Evolutionary conservation across 2,797 vertebrate genomes (phyloP), one percentile per base, ranked within the genome.

Genomic region (Typhlichthys subterraneus): DNA sequence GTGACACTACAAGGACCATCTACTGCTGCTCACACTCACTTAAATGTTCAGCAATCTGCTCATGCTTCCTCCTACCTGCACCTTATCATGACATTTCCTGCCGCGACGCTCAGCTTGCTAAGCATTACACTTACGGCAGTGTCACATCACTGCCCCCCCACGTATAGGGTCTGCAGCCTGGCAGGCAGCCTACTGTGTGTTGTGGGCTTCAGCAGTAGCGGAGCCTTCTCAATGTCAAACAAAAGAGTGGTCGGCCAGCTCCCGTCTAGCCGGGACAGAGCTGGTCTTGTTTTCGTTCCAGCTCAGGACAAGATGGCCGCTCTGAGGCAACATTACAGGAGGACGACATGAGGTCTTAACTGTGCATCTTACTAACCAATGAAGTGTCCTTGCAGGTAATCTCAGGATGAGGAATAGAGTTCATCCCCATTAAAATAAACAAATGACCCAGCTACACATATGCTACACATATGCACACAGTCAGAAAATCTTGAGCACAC

Each of bases 211-310:
- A 63, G 74, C 75, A 78, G 68, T 60, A 12, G 53, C 38, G 45
- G 45, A 73, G 76, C 75, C 73, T 81, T 83, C 82, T 84, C 72
- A 75, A 76, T 71, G 76, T 80, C 77, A 79, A 81, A 89, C 77
- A 85, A 85, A 84, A 80, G 12, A 77, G 72, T 50, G 75, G 72
- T 70, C 70, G 70, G 73, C 77, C 63, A 61, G 73, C 73, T 77
- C 79, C 74, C 51, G 59, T 77, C 68, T 82, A 72, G 68, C 75
- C 64, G 53, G 72, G 65, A 88, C 79, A 87, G 80, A 86, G 79
- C 69, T 59, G 0, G 52, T 79, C 69, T 84, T 86, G 83, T 87
- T 83, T 77, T 61, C 73, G 77, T 57, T 77, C 77, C 69, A 49
- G 65, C 59, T 61, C 61, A 61, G 61, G 51, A 68, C 72, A 61